Evolutionary conservation across 2,797 vertebrate genomes (phyloP).

Genomic region (Girardinus metallicus): DNA sequence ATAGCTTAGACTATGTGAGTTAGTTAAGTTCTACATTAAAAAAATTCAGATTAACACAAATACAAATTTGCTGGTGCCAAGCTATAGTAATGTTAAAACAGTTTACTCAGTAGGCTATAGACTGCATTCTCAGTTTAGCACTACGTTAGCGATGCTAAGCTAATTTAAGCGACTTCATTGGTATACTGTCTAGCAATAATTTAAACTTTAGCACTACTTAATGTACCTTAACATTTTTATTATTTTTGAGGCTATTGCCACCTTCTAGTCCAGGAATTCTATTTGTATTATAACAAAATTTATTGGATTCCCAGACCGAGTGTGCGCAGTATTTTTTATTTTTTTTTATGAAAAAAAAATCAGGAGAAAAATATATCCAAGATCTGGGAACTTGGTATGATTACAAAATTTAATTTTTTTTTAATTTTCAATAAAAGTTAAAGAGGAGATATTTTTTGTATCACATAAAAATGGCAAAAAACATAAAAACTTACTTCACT

Average conservation of each 20-base stretch:
- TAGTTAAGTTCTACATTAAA: not conserved
- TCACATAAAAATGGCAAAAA: not conserved
- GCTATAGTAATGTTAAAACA: not conserved
- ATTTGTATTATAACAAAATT: not conserved
- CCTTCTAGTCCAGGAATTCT: not conserved
- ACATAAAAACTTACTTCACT: constrained; percentile 90
- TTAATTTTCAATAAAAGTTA: not conserved
- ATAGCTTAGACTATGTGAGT: not conserved
- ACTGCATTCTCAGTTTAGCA: not conserved
- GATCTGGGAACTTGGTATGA: not conserved
- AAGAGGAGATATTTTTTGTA: not conserved
- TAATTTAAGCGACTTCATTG: not conserved
- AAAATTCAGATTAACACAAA: not conserved
- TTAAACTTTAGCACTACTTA: not conserved
- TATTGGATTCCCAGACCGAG: not conserved
- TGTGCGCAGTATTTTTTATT: not conserved
- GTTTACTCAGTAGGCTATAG: no score
- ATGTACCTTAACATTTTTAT: not conserved
- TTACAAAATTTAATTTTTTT: not conserved
- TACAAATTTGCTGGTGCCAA: not conserved
- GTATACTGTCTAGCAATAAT: not conserved
- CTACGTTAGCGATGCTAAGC: not conserved
- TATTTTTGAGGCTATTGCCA: not conserved
- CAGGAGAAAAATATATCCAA: not conserved
- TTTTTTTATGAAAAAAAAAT: not conserved